A percentile compares a stretch with the other conserved stretches of the same genome.
phyloP scores from a whole-genome alignment of 2,797 vertebrate species.

The Gymnothorax reevesii region DNA sequence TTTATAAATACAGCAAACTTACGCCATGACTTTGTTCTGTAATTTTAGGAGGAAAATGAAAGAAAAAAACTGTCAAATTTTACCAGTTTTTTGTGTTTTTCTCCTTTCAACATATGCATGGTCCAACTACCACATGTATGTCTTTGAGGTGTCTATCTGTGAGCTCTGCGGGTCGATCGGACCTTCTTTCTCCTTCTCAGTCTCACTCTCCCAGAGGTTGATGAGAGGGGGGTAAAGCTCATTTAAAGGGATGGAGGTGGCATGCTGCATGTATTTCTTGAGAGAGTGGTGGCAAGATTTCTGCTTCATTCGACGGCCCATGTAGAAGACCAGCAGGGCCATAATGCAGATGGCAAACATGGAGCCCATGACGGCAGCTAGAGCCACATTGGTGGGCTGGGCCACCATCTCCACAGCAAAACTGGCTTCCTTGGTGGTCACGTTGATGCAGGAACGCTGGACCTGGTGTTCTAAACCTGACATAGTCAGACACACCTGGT shows the following conservation, averaged over 20 bases:
- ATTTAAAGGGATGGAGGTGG: constrained; percentile 76
- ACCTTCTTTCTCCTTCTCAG: constrained; percentile 67
- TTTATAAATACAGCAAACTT: constrained; percentile 53
- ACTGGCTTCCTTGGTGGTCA: constrained; percentile 77
- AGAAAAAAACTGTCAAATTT: constrained; percentile 29
- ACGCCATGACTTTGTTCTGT: constrained; percentile 52
- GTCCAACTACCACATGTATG: constrained; percentile 78
- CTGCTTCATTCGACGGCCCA: constrained; percentile 73
- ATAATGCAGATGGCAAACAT: constrained; percentile 79
- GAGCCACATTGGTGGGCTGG: constrained; percentile 68
- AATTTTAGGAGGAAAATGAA: constrained; percentile 47
- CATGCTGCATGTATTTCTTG: constrained; percentile 80
- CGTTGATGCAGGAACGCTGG: constrained; percentile 73
- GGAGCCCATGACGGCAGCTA: constrained; percentile 78
- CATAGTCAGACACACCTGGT: constrained; percentile 78
- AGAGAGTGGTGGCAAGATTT: constrained; percentile 76
- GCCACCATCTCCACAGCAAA: constrained; percentile 74
- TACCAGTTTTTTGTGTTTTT: constrained; percentile 30
- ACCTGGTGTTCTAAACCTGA: constrained; percentile 55
- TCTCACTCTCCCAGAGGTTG: constrained; percentile 78
- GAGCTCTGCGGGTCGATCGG: constrained; percentile 59
- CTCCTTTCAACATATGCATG: neutral
- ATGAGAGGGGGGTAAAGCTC: constrained; percentile 83
- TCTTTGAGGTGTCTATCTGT: constrained; percentile 82
- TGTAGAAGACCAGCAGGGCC: constrained; percentile 75